Percentiles rank a stretch among this genome's conserved stretches.
Conservation (phyloP, 2,113 vertebrate genomes). For the Sardina pilchardus region DNA sequence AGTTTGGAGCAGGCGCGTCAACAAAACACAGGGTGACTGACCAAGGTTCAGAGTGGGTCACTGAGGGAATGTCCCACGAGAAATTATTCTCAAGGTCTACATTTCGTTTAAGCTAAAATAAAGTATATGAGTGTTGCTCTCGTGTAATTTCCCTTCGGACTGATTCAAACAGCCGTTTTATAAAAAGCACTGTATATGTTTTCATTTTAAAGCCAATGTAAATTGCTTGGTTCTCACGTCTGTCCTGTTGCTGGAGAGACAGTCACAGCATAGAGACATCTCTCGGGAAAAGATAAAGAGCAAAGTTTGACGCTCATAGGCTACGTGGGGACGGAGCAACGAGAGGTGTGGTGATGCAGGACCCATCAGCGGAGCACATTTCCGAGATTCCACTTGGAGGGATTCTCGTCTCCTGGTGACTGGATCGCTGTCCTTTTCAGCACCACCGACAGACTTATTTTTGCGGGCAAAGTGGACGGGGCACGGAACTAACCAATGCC, state of each 20-base stretch:
- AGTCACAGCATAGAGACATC: neutral
- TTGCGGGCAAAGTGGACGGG: neutral
- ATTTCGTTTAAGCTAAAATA: neutral
- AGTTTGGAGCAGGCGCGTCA: neutral
- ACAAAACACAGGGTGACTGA: neutral
- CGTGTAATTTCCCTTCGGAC: neutral
- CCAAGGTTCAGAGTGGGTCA: neutral
- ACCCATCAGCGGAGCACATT: neutral
- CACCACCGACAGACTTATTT: neutral
- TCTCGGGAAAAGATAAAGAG: neutral
- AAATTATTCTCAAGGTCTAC: neutral
- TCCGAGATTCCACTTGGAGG: neutral
- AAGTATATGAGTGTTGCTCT: neutral
- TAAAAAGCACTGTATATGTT: neutral
- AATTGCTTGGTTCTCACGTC: neutral
- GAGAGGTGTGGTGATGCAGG: neutral
- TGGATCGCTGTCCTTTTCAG: conserved; percentile 18
- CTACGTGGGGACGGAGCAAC: neutral
- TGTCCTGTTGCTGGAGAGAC: neutral
- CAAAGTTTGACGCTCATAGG: neutral
- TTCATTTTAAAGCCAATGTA: neutral
- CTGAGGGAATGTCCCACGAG: neutral
- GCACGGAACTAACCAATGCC: neutral
- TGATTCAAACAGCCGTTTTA: neutral
- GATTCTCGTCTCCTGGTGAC: neutral